Evolutionary conservation across 1,140 invertebrate species (phyloP).

Genomic region (Archivesica marissinica): DNA sequence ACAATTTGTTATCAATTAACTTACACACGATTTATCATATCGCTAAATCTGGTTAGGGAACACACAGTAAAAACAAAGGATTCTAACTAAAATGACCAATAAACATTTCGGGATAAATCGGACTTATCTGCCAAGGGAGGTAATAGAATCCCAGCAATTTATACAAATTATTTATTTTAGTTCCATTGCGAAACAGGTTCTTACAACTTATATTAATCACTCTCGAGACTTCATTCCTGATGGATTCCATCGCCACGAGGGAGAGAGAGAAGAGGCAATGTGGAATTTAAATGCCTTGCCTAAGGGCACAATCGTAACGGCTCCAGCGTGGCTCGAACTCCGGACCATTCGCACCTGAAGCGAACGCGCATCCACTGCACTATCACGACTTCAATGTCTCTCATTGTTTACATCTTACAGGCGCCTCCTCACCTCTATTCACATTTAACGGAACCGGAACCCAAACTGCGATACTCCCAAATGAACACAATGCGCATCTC

Average conservation of each 20-base stretch:
- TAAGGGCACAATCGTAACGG: background rate
- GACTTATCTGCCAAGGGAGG: no score
- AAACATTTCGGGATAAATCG: no score
- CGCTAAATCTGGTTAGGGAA: background rate
- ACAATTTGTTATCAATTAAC: no score
- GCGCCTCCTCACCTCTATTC: background rate
- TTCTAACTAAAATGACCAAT: background rate
- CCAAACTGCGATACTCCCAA: background rate
- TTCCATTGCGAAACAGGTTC: no score
- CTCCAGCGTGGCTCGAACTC: no score
- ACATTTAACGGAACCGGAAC: background rate
- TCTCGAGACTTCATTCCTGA: no score
- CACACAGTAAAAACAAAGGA: background rate
- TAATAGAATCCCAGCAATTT: no score
- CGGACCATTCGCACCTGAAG: background rate
- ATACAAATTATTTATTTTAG: no score
- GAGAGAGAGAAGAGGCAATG: no score
- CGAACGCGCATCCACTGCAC: background rate
- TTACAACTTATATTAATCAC: no score
- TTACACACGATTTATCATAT: background rate
- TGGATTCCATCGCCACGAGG: no score
- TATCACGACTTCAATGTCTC: background rate
- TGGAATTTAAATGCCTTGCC: background rate
- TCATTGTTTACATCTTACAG: background rate
- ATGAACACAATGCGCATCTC: constrained; percentile 9